These are phyloP conservation scores for Staurois parvus DNA, from an alignment of 2,797 vertebrate genomes.

Conservation along the genomic window DNA sequence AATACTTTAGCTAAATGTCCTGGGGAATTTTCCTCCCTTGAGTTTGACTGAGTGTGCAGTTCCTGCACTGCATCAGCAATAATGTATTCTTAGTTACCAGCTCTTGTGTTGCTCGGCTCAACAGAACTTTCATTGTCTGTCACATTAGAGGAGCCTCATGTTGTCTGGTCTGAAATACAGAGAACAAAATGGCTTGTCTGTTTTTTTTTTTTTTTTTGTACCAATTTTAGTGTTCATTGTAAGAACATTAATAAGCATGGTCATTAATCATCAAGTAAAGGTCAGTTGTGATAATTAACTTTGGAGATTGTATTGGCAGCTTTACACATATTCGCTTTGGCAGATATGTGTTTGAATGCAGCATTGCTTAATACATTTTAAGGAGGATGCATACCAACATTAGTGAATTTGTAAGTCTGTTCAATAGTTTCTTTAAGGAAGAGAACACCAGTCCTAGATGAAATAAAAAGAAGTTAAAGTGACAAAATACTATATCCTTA, in stretches of 20 bases:
- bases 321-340: not conserved
- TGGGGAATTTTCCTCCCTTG: not conserved
- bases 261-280: not conserved
- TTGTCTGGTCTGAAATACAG: constrained; percentile 34
- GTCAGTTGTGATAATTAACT: not conserved
- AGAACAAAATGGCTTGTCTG: constrained; percentile 35
- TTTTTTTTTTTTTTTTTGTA: constrained; percentile 1
- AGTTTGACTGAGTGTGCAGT: not conserved
- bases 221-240: not conserved
- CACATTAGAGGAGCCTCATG: not conserved
- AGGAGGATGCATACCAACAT: no score
- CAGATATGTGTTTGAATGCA: not conserved
- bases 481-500: no score
- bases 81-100: not conserved
- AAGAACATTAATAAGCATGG: not conserved
- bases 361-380: not conserved
- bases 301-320: not conserved
- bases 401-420: no score
- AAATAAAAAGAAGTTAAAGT: no score
- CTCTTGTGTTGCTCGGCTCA: constrained; percentile 1
- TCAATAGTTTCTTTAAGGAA: no score
- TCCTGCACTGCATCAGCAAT: not conserved
- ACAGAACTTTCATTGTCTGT: constrained; percentile 37
- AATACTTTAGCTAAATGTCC: not conserved
- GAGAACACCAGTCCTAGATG: no score